Evolutionary conservation across 2,797 vertebrate genomes (phyloP).

Genomic region (Petrocephalus sullivani): DNA sequence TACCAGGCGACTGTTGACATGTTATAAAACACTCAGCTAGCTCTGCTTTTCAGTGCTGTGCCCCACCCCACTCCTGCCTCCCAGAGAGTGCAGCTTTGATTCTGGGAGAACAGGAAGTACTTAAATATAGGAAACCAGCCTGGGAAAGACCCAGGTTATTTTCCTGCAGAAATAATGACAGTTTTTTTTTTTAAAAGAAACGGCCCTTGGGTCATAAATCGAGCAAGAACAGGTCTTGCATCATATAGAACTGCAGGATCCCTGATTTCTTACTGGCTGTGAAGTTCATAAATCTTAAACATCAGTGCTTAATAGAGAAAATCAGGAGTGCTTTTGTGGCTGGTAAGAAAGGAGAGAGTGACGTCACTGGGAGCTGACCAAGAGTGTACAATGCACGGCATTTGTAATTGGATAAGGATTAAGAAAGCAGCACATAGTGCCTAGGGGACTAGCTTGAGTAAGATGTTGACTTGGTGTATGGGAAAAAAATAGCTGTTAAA

Average conservation of each 20-base stretch:
- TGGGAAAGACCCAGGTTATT: conserved; percentile 50
- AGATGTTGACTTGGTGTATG: background rate
- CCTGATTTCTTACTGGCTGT: conserved; percentile 7
- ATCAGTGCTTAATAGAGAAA: background rate
- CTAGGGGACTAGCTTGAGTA: background rate
- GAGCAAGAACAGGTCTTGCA: background rate
- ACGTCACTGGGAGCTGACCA: background rate
- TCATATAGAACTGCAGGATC: background rate
- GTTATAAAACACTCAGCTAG: background rate
- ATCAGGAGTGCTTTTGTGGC: background rate
- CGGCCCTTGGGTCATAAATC: background rate
- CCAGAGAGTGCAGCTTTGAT: conserved; percentile 34
- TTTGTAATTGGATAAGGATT: background rate
- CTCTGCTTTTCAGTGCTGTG: conserved; percentile 13
- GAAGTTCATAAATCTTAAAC: background rate
- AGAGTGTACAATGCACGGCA: background rate
- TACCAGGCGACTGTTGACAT: conserved; percentile 21
- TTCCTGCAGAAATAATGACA: conserved; percentile 44
- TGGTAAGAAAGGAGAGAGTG: background rate
- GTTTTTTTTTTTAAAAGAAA: conserved; percentile 6
- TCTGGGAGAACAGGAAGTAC: conserved; percentile 56
- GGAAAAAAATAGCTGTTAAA: background rate
- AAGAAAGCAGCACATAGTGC: background rate
- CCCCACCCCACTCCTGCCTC: background rate
- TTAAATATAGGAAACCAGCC: conserved; percentile 51